phyloP scores from a whole-genome alignment of 1,140 invertebrate genomes.

The Gryon sp. region DNA sequence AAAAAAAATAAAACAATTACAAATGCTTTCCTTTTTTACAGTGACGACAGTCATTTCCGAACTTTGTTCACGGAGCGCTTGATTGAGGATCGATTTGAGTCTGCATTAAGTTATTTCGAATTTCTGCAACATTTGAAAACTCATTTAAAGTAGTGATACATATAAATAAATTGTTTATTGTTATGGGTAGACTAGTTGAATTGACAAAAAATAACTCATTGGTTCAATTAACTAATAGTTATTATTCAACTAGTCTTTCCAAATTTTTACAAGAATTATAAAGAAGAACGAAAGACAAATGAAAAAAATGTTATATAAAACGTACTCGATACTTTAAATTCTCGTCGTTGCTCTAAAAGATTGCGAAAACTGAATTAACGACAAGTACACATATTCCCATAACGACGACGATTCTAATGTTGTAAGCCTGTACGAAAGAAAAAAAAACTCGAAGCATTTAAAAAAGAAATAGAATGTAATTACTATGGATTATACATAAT shows the following conservation, averaged over 20 bases:
- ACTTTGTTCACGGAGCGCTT: constrained; percentile 92
- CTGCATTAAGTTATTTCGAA: constrained; percentile 97
- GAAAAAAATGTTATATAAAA: neutral
- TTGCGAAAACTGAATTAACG: constrained; percentile 21
- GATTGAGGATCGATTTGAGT: constrained; percentile 96
- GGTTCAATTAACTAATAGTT: constrained; percentile 1
- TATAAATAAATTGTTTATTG: constrained; percentile 39
- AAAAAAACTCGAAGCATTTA: constrained; percentile 61
- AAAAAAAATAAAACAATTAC: too few species aligned
- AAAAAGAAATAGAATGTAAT: constrained; percentile 61
- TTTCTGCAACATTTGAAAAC: constrained; percentile 97
- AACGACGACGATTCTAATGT: constrained; percentile 38
- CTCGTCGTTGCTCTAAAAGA: neutral
- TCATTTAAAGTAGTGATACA: constrained; percentile 87
- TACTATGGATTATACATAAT: constrained; percentile 46
- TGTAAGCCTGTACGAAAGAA: constrained; percentile 45
- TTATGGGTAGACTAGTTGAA: constrained; percentile 23
- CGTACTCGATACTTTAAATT: constrained; percentile 17
- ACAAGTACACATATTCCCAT: constrained; percentile 31
- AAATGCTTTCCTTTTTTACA: constrained; percentile 74
- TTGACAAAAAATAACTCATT: constrained; percentile 1
- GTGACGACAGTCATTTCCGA: constrained; percentile 93
- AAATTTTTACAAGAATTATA: constrained; percentile 20
- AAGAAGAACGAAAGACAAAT: constrained; percentile 2
- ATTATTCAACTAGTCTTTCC: constrained; percentile 11